These are phyloP conservation scores for Megamerina dolium DNA, from an alignment of 2,888 invertebrate species.

Conservation along the genomic window DNA sequence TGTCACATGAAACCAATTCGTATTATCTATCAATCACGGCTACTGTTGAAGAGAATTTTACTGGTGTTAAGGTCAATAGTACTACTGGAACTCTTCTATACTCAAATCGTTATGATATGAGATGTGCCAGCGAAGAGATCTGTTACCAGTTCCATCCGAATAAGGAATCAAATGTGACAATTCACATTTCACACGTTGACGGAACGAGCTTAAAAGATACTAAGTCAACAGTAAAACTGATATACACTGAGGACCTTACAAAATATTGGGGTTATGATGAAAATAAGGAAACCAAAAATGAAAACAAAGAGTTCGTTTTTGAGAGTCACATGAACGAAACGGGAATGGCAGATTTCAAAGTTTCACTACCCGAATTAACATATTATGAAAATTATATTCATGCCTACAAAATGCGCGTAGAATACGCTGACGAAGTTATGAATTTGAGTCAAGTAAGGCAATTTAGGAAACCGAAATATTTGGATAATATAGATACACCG, in stretches of 20 bases:
- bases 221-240: slow-evolving; percentile 53
- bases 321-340: slow-evolving; percentile 54
- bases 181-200: slow-evolving; percentile 68
- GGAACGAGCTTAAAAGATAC: slow-evolving; percentile 59
- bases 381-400: slow-evolving; percentile 32
- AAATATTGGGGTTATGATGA: slow-evolving; percentile 17
- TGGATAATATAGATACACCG: slow-evolving; percentile 16
- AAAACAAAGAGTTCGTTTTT: slow-evolving; percentile 42
- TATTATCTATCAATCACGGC: slow-evolving; percentile 60
- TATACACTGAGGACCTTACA: slow-evolving; percentile 29
- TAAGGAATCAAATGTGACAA: slow-evolving; percentile 73
- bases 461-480: slow-evolving; percentile 32
- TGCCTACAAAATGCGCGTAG: slow-evolving; percentile 26
- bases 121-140: slow-evolving; percentile 61
- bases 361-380: slow-evolving; percentile 55
- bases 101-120: slow-evolving; percentile 68
- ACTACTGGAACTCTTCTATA: slow-evolving; percentile 69
- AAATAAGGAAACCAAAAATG: slow-evolving; percentile 13
- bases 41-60: slow-evolving; percentile 83
- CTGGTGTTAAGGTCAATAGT: slow-evolving; percentile 73
- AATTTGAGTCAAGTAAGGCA: slow-evolving; percentile 23
- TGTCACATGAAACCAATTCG: slow-evolving; percentile 21
- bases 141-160: slow-evolving; percentile 88
- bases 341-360: slow-evolving; percentile 60
- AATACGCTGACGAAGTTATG: slow-evolving; percentile 30